phyloP scores from a whole-genome alignment of 2,113 vertebrate genomes.

The Gymnarchus niloticus region DNA sequence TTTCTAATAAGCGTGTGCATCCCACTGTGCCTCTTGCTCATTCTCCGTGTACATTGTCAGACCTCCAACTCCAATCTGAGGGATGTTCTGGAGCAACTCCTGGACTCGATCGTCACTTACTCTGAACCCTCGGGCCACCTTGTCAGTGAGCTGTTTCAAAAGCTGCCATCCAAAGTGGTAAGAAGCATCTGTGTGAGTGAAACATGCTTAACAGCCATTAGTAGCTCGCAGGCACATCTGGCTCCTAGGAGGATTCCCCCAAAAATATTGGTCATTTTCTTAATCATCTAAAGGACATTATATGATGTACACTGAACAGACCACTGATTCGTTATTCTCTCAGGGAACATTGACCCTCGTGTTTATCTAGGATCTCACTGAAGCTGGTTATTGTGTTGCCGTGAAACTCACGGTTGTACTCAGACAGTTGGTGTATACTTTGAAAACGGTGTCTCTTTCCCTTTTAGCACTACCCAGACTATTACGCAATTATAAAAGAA shows the following conservation, averaged over 20 bases:
- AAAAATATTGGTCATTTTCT: too few relatives aligned
- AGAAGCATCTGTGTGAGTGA: slow-evolving; percentile 37
- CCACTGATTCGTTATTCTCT: background rate
- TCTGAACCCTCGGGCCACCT: slow-evolving; percentile 82
- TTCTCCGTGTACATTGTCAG: slow-evolving; percentile 45
- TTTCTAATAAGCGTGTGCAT: too few relatives aligned
- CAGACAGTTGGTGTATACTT: background rate
- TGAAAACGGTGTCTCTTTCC: slow-evolving; percentile 20
- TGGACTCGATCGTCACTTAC: slow-evolving; percentile 84
- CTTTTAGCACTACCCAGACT: slow-evolving; percentile 96
- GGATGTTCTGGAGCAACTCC: slow-evolving; percentile 87
- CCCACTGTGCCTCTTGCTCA: too few relatives aligned
- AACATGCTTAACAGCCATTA: background rate
- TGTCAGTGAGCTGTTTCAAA: slow-evolving; percentile 96
- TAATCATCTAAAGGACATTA: too few relatives aligned
- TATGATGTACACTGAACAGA: background rate
- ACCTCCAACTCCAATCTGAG: slow-evolving; percentile 81
- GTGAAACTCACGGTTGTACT: background rate
- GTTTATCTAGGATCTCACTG: background rate
- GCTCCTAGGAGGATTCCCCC: too few relatives aligned
- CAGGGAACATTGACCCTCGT: background rate
- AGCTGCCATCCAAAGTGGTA: slow-evolving; percentile 97
- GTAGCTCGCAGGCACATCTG: background rate
- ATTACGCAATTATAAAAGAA: slow-evolving; percentile 98
- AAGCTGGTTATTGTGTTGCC: background rate